A percentile compares a stretch with the other conserved stretches of the same genome.
Conservation (phyloP, 1,140 invertebrate genomes). For the Steinernema feltiae region DNA sequence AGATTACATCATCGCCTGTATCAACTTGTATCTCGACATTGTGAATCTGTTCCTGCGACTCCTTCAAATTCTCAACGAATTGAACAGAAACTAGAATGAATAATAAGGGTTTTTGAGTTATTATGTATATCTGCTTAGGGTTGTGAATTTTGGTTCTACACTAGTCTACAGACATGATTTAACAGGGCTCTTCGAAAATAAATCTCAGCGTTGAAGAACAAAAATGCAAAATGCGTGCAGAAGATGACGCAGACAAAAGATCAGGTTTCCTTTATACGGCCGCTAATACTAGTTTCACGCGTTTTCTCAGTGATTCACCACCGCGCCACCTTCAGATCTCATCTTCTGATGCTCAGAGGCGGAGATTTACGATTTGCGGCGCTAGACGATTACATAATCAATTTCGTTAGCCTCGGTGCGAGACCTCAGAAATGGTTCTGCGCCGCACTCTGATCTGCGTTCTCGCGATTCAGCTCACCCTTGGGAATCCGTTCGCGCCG, state of each 20-base stretch:
- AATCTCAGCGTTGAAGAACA: no score
- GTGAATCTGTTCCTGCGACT: slow-evolving; percentile 62
- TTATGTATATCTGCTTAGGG: background rate
- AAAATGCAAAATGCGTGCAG: no score
- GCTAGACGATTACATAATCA: background rate
- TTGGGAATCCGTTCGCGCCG: background rate
- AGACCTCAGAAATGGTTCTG: background rate
- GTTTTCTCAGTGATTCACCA: background rate
- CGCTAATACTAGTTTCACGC: background rate
- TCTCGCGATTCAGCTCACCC: background rate
- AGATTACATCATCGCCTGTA: slow-evolving; percentile 62
- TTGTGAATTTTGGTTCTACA: background rate
- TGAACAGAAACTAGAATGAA: slow-evolving; percentile 46
- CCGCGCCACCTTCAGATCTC: background rate
- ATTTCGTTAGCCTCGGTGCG: background rate
- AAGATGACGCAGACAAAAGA: background rate
- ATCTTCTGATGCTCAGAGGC: background rate
- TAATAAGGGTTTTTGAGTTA: background rate
- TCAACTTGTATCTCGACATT: slow-evolving; percentile 62
- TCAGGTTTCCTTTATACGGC: background rate
- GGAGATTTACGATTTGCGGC: no score
- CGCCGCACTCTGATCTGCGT: background rate
- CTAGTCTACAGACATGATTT: no score
- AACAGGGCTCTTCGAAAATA: no score
- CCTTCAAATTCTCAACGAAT: slow-evolving; percentile 55